phyloP scores from a whole-genome alignment of 1,140 invertebrate species.

The Diploscapter pachys region DNA sequence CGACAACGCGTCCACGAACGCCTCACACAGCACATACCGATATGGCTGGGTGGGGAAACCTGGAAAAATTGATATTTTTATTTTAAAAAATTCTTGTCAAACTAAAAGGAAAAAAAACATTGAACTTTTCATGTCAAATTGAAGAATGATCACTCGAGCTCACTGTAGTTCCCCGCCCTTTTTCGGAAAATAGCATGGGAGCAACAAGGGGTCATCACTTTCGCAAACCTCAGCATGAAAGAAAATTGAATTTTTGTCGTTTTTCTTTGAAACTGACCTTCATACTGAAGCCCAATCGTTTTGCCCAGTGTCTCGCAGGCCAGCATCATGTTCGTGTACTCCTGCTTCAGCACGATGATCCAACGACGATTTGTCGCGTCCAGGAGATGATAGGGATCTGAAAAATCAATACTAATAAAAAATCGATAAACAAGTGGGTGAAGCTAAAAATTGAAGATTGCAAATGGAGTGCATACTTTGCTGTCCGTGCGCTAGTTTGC shows the following conservation, averaged over 20 bases:
- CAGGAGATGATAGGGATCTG: conserved; percentile 23
- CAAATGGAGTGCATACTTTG: conserved; percentile 16
- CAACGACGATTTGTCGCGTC: conserved; percentile 26
- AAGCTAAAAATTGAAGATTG: conserved; percentile 25
- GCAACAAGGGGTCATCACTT: no score
- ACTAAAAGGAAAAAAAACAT: not conserved
- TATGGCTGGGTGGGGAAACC: conserved; percentile 28
- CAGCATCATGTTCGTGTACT: conserved; percentile 27
- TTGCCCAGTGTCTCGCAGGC: conserved; percentile 26
- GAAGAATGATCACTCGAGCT: no score
- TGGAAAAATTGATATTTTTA: not conserved
- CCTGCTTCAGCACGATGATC: conserved; percentile 32
- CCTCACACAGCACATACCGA: conserved; percentile 25
- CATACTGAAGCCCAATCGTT: conserved; percentile 22
- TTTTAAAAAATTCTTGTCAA: not conserved
- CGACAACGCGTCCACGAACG: conserved; percentile 33
- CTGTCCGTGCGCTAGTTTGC: conserved; percentile 15
- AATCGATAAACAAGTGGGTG: no score
- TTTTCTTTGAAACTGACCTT: conserved; percentile 9
- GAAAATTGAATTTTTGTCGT: not conserved
- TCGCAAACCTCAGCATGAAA: no score
- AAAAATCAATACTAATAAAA: not conserved
- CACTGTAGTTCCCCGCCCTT: no score
- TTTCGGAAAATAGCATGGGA: no score
- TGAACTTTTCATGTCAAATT: not conserved